Evolutionary conservation across 2,797 vertebrate species (phyloP), one percentile per base, ranked within the genome.

Genomic region (Poecile montanus): DNA sequence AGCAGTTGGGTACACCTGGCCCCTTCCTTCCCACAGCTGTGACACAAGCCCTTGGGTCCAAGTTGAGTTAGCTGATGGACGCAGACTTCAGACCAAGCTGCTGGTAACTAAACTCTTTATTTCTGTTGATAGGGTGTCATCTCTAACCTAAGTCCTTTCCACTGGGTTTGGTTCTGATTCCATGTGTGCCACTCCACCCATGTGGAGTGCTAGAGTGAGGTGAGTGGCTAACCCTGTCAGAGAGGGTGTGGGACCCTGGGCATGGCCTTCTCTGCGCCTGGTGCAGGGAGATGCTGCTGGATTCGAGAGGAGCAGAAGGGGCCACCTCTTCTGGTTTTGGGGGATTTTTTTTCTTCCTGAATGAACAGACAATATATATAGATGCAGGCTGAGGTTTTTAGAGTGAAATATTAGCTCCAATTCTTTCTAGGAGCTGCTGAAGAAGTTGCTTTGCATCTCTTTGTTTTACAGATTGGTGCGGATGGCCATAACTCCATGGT

Each of bases 401-500:
- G 51, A 26, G 6, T 91, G n/a, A 42, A 60, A 27, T 73, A 23
- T 6, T 47, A 22, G 2, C n/a, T 75, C 22, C 22, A 36, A 27
- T 29, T 51, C 26, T 89, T 92, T 73, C 19, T 53, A 67, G 50
- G 70, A 88, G 42, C 27, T 71, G 38, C 74, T 93, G 73, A 89
- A 48, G 68, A 63, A n/a, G 26, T 65, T 84, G 45, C 18, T 89
- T 68, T 93, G 10, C 32, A 29, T 88, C 22, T 90, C 25, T 45
- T 77, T 47, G 60, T 53, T 94, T 47, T 54, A 38, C 88, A 99
- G 99, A 99, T 99, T 32, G 99, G 99, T 75, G 99, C 99, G 0
- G 99, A 99, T 84, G 99, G 99, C 51, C 98, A 98, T 27, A 99
- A 99, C 96, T 99, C 99, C 6, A 97, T 98, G 96, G 99, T 99